Base-by-base conservation (phyloP, 2,113 vertebrate species). In the Callionymus lyra region DNA sequence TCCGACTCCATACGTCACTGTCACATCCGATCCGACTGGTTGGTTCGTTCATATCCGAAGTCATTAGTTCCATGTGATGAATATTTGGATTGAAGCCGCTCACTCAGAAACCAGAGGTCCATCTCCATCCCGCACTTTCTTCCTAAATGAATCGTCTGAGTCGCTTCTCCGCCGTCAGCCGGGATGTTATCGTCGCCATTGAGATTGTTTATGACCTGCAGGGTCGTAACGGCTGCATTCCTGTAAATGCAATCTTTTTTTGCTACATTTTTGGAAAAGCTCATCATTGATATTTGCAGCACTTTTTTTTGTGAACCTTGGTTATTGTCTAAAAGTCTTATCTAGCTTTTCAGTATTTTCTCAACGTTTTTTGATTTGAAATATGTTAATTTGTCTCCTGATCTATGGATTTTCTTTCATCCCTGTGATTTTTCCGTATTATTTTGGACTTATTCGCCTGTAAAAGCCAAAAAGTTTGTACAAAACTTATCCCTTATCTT, bases 61-160 rank as follows among this genome's bases (percentile, higher is more conserved):
- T 56, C 59, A 78, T 72, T 72, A 72, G 68, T 82, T 79, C 66
- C 60, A 69, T 76, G 54, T 65, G 68, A 74, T 51, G 73, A 67
- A 78, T 61, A 76, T 73, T 55, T 58, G 56, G 63, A 77, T 68
- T 41, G 62, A 69, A 77, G 76, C 72, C 56, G 52, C 50, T 65
- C 63, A 59, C 41, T 68, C 45, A 75, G 65, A 70, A 50, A 53
- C n/a, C 48, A 32, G 40, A 43, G 54, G 63, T 62, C 62, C 46
- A 65, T 74, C 61, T 58, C 31, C 31, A 19, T 32, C 65, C 59
- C 65, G 63, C 50, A 65, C 41, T 42, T 46, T 51, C 44, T 45
- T 38, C 27, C 41, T 60, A 53, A 68, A 70, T 43, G 45, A 56
- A 40, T 53, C 45, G 38, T 44, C 31, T 15, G 41, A 50, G 27